Evolutionary conservation across 2,888 invertebrate species (phyloP).

Genomic region (Aelia acuminata): DNA sequence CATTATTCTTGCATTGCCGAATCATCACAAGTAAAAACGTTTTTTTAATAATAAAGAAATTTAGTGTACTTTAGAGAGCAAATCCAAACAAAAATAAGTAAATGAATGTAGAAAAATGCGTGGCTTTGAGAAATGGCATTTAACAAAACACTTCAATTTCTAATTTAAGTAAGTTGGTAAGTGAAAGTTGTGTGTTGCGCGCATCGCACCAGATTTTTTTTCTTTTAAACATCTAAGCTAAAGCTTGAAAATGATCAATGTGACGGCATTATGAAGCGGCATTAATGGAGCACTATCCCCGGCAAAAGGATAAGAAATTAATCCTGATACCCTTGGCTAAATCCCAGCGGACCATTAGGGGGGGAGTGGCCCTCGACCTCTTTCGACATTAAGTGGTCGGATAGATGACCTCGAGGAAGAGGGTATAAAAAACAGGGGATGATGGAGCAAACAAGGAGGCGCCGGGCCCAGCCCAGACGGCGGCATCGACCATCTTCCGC

Average conservation of each 20-base stretch:
- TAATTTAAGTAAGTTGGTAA: too few relatives aligned
- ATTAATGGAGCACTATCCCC: not conserved
- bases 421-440: not conserved
- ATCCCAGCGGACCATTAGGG: constrained; percentile 2
- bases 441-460: constrained; percentile 19
- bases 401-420: not conserved
- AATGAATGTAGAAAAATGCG: too few relatives aligned
- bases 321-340: not conserved
- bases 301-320: constrained; percentile 4
- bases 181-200: too few relatives aligned
- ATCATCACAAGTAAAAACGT: too few relatives aligned
- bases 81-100: too few relatives aligned
- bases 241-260: not conserved
- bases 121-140: too few relatives aligned
- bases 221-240: too few relatives aligned
- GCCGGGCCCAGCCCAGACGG: constrained; percentile 19
- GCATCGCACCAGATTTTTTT: too few relatives aligned
- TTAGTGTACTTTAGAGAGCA: too few relatives aligned
- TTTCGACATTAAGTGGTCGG: constrained; percentile 27
- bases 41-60: too few relatives aligned
- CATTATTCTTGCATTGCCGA: too few relatives aligned
- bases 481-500: not conserved
- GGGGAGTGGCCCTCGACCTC: constrained; percentile 17
- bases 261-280: not conserved
- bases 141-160: too few relatives aligned